These are phyloP conservation scores for Telenomus remus DNA, from an alignment of 1,140 invertebrate genomes.

Conservation along the genomic window DNA sequence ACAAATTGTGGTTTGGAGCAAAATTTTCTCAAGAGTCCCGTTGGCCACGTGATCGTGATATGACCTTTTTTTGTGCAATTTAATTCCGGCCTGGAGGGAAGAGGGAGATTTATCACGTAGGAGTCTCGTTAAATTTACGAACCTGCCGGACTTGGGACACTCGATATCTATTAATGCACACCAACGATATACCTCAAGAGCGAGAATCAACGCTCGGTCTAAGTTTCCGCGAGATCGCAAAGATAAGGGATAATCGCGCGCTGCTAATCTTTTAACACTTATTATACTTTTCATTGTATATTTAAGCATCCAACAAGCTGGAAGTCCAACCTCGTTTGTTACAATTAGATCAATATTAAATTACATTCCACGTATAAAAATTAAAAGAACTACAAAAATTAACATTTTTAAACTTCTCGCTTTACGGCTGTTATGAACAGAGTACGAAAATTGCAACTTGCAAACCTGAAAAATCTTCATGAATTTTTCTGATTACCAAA, in stretches of 20 bases:
- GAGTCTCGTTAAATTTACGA: slow-evolving; percentile 53
- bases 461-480: no score
- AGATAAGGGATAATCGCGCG: slow-evolving; percentile 1
- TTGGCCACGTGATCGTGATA: slow-evolving; percentile 46
- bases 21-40: slow-evolving; percentile 11
- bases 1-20: slow-evolving; percentile 2
- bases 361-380: no score
- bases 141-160: slow-evolving; percentile 57
- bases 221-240: slow-evolving; percentile 45
- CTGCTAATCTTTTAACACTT: no score
- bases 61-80: slow-evolving; percentile 48
- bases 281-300: no score
- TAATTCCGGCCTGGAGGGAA: slow-evolving; percentile 40
- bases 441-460: no score
- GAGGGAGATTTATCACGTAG: slow-evolving; percentile 47
- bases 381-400: no score
- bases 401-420: no score
- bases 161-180: slow-evolving; percentile 55
- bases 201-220: slow-evolving; percentile 24
- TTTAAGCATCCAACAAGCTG: no score
- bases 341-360: no score
- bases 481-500: no score
- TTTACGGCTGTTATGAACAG: no score
- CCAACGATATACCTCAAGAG: slow-evolving; percentile 43
- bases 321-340: no score